Base-by-base conservation (phyloP, 2,113 vertebrate species). In the Hirundichthys speculiger region DNA sequence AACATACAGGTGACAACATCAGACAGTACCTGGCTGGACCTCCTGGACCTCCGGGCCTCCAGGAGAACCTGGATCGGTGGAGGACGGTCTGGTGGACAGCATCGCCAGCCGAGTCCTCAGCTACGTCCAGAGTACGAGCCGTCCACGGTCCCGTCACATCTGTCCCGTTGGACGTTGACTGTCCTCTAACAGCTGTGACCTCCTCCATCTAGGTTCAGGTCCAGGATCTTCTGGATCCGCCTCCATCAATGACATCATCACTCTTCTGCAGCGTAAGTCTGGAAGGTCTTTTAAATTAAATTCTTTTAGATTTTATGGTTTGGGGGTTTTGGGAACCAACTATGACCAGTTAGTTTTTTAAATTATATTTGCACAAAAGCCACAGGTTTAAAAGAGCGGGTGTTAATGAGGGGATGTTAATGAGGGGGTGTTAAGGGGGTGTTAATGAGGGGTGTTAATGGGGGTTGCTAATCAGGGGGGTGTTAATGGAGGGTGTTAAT, bases 1-100 rank as follows among this genome's bases (percentile, higher is more conserved):
- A 8, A 54, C 60, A 20, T 21, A 0, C 86, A 98, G 96, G 92
- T 89, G 93, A 92, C 65, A 83, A 30, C 0, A 12, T 95, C 41
- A 93, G 93, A 60, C 86, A 91, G 49, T 95, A 95, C 45, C 84
- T 98, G 8, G 72, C 81, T 61, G 95, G 95, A 72, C 91, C 90
- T 40, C 94, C 69, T 48, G 76, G 88, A 0, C 57, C 76, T n/a
- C 79, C 82, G 88, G 83, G 27, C 63, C 77, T 58, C 75, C 85
- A 30, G 89, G 85, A 4, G 9, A 83, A 12, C 5, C 58, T 30
- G 58, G 57, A 4, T n/a, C 38, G 7, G 18, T 43, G 43, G 52
- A 42, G 2, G 69, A 71, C 0, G 51, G 15, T 12, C 19, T 56
- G 8, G 59, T 71, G 16, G 52, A 71, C 3, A 21, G 50, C 5